phyloP scores from a whole-genome alignment of 2,113 vertebrate genomes.

The Indicator maculatus region DNA sequence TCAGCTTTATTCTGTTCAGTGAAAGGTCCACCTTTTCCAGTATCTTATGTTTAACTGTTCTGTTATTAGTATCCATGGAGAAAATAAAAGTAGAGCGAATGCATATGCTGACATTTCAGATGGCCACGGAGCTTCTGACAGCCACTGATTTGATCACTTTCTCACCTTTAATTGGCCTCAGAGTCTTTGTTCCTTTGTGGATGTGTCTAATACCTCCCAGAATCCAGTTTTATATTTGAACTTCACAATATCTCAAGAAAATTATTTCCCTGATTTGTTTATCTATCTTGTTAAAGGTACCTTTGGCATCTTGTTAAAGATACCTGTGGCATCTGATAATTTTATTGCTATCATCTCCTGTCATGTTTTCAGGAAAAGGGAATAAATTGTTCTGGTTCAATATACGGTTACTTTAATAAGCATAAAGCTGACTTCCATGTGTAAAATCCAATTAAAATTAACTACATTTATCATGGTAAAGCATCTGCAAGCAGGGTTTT shows the following conservation, averaged over 20 bases:
- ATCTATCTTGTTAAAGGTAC: neutral
- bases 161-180: neutral
- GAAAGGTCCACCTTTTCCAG: neutral
- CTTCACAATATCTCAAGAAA: neutral
- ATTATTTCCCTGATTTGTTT: neutral
- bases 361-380: neutral
- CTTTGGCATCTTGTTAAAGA: neutral
- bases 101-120: accelerated
- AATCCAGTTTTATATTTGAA: neutral
- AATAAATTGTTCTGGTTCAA: neutral
- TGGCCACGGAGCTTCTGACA: neutral
- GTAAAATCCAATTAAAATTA: neutral
- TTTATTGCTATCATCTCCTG: neutral
- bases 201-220: neutral
- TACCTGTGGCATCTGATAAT: neutral
- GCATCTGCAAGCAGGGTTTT: neutral
- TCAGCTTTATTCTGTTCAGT: neutral
- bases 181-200: neutral
- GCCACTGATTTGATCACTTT: neutral
- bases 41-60: neutral
- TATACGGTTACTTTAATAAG: neutral
- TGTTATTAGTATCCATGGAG: neutral
- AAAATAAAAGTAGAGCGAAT: neutral
- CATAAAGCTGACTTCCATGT: neutral
- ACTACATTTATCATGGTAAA: neutral